phyloP scores from a whole-genome alignment of 2,888 invertebrate genomes.

The Yponomeuta malinellus region DNA sequence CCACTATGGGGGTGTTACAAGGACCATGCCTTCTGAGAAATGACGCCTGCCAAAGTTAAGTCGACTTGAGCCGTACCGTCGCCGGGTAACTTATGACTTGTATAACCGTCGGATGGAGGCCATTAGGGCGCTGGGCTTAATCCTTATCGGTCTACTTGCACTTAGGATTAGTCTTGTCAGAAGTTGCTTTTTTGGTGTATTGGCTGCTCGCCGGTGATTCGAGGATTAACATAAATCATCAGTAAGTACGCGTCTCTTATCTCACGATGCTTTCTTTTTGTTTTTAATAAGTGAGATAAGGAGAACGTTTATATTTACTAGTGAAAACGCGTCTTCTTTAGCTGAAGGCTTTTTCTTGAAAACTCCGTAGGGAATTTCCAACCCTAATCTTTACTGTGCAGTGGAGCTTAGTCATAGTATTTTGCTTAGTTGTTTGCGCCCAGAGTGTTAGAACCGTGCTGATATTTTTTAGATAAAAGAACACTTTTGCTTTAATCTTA shows the following conservation, averaged over 20 bases:
- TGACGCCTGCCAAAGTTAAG: conserved; percentile 75
- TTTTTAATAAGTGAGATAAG: neutral
- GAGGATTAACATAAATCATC: conserved; percentile 38
- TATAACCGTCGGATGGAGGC: conserved; percentile 70
- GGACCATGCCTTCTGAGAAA: conserved; percentile 73
- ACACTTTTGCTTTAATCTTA: neutral
- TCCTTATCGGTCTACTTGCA: conserved; percentile 75
- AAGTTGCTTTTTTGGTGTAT: conserved; percentile 69
- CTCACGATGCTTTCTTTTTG: conserved; percentile 8
- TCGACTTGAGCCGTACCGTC: conserved; percentile 69
- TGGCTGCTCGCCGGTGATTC: conserved; percentile 67
- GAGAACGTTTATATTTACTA: neutral
- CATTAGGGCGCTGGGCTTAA: conserved; percentile 67
- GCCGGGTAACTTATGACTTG: conserved; percentile 71
- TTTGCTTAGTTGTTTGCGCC: neutral
- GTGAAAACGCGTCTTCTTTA: neutral
- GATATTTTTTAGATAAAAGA: neutral
- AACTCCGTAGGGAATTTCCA: conserved; percentile 2
- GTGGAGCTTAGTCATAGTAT: conserved; percentile 7
- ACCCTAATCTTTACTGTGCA: conserved; percentile 12
- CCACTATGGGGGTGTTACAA: conserved; percentile 43
- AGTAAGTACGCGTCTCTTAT: neutral
- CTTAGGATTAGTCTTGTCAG: conserved; percentile 74
- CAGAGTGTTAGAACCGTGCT: neutral
- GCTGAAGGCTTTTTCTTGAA: conserved; percentile 4